Conservation (phyloP, 1,140 invertebrate species). For the roundworm (Caenorhabditis elegans) region WBcel235 BX284603.4:9698501-9699000, state of each 20-base stretch:
- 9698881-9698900: not conserved
- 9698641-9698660: too few species aligned
- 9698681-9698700: not conserved
- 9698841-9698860: conserved; percentile 15
- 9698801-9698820: conserved; percentile 30
- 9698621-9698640: too few species aligned
- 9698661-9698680: not conserved
- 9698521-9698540: too few species aligned
- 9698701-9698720: not conserved
- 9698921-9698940: not conserved
- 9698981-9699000: not conserved
- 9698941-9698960: too few species aligned
- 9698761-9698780: not conserved
- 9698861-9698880: conserved; percentile 22
- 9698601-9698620: too few species aligned
- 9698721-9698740: not conserved
- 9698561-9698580: too few species aligned
- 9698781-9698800: conserved; percentile 22
- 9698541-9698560: too few species aligned
- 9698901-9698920: not conserved
- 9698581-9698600: too few species aligned
- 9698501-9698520: too few species aligned
- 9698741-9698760: not conserved
- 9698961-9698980: not conserved
- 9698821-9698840: not conserved